A percentile compares a stretch with the other conserved stretches of the same genome.
Conservation (phyloP, 2,888 invertebrate species). For the Ischnura elegans region DNA sequence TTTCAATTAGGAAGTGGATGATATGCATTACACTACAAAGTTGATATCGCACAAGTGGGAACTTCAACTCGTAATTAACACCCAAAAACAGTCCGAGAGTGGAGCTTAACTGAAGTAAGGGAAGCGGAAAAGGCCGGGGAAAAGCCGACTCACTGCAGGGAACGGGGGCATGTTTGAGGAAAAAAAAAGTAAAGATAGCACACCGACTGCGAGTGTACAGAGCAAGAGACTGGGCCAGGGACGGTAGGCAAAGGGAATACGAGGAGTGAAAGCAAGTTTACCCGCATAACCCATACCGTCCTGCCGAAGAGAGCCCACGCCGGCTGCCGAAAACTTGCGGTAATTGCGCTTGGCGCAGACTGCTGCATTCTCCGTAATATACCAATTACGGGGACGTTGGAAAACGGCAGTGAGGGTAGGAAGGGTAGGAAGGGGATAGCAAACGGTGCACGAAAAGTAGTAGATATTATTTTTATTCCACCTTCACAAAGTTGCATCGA, state of each 20-base stretch:
- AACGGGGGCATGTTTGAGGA: background rate
- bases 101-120: background rate
- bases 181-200: background rate
- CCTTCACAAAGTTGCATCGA: too few species aligned
- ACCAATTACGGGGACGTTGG: conserved; percentile 16
- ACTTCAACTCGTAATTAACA: background rate
- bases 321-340: conserved; percentile 18
- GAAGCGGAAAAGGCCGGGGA: background rate
- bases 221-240: background rate
- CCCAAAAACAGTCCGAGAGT: background rate
- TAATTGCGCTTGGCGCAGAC: conserved; percentile 42
- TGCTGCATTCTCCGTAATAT: conserved; percentile 35
- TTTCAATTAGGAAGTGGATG: too few species aligned
- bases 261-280: background rate
- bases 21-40: too few species aligned
- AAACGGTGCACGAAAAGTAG: background rate
- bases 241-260: background rate
- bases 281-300: background rate
- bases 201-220: background rate
- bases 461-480: too few species aligned
- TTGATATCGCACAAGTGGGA: background rate
- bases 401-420: background rate
- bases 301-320: background rate
- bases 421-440: background rate
- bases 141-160: background rate